phyloP scores from a whole-genome alignment of 2,797 vertebrate species.

The Phyllotis vaccarum region DNA sequence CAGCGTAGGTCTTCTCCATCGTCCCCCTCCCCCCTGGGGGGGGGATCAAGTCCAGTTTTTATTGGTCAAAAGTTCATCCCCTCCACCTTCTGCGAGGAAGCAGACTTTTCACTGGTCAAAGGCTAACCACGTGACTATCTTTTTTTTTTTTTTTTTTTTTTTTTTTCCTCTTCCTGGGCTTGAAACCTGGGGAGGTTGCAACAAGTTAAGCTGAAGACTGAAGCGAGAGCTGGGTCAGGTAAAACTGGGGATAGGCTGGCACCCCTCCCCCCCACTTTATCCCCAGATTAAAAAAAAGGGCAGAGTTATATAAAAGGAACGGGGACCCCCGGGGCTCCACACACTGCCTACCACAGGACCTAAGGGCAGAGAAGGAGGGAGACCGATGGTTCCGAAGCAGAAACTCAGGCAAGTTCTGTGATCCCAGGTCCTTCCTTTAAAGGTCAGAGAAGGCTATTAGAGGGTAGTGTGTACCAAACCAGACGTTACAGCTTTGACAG shows the following conservation, averaged over 20 bases:
- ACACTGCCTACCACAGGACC: not conserved
- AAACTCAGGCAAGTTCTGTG: conserved; percentile 1
- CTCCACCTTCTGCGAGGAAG: conserved; percentile 45
- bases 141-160: not conserved
- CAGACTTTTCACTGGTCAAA: conserved; percentile 66
- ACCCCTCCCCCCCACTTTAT: no score
- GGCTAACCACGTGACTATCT: conserved; percentile 34
- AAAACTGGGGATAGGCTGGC: not conserved
- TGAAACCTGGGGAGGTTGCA: conserved; percentile 7
- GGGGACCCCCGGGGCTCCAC: not conserved
- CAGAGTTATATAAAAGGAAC: not conserved
- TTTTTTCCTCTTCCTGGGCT: not conserved
- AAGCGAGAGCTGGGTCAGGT: conserved; percentile 67
- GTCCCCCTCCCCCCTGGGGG: no score
- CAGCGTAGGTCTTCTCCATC: fast-evolving
- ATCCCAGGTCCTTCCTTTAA: not conserved
- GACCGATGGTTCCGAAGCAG: conserved; percentile 9
- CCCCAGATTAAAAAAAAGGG: not conserved
- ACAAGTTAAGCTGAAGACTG: conserved; percentile 60
- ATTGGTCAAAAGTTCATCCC: conserved; percentile 77
- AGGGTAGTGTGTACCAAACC: not conserved
- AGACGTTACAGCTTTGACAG: not conserved
- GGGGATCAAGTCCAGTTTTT: not conserved
- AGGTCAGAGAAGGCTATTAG: conserved; percentile 12
- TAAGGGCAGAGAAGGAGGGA: not conserved